Conservation (phyloP, 2,797 vertebrate genomes). For the Garrulus glandarius region DNA sequence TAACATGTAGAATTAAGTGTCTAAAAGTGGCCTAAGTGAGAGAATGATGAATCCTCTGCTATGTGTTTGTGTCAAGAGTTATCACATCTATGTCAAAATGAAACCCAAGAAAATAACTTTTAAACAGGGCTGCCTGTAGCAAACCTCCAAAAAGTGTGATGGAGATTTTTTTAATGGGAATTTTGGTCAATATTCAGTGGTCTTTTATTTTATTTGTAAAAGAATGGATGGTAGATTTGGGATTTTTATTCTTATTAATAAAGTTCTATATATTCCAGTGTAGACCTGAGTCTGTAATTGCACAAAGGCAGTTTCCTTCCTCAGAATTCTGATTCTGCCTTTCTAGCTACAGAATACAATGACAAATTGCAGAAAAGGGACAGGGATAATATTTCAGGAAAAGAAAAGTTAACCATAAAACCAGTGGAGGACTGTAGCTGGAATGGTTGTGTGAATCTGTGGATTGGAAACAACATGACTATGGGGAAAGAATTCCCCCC, state of each 20-base stretch:
- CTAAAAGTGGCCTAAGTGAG: background rate
- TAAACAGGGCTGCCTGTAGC: background rate
- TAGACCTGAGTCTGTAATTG: background rate
- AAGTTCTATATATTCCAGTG: background rate
- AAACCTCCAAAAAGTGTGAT: background rate
- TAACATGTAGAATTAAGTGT: background rate
- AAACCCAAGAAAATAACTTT: background rate
- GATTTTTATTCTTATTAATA: background rate
- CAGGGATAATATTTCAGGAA: background rate
- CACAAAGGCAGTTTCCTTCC: background rate
- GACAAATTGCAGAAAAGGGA: background rate
- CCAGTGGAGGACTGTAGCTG: background rate
- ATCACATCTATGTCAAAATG: background rate
- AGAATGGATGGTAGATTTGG: background rate
- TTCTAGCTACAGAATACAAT: background rate
- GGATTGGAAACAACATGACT: background rate
- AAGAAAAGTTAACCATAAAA: background rate
- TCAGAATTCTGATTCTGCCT: background rate
- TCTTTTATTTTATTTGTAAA: background rate
- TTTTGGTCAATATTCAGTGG: background rate
- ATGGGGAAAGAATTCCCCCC: fast-evolving
- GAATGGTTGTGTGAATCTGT: background rate
- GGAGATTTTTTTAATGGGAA: background rate
- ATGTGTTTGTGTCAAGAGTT: background rate
- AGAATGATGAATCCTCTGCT: background rate